Percentiles rank a stretch among this genome's conserved stretches.
Conservation (phyloP, 1,140 invertebrate genomes). For the Pectinophora gossypiella region DNA sequence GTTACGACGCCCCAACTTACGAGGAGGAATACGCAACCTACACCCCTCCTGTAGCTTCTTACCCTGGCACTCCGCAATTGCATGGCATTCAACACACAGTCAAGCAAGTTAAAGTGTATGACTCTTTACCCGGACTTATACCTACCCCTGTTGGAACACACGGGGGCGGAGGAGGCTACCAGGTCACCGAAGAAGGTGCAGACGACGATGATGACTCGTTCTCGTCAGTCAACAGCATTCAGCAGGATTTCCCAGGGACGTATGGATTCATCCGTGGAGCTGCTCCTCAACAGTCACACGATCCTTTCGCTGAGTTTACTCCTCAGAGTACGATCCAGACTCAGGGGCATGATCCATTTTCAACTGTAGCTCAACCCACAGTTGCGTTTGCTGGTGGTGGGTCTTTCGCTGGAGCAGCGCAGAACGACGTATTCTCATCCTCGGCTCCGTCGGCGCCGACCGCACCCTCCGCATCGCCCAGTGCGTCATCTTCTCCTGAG, state of each 20-base stretch:
- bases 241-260: conserved; percentile 43
- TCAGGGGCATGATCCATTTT: conserved; percentile 29
- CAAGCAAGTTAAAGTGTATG: conserved; percentile 61
- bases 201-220: conserved; percentile 59
- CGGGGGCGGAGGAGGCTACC: conserved; percentile 38
- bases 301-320: conserved; percentile 32
- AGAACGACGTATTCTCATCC: conserved; percentile 27
- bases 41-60: conserved; percentile 35
- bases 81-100: conserved; percentile 53
- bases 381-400: conserved; percentile 32
- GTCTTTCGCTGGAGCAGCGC: conserved; percentile 26
- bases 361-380: conserved; percentile 26
- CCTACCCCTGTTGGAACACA: conserved; percentile 12
- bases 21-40: conserved; percentile 42
- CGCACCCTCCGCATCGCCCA: too few species aligned
- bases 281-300: conserved; percentile 25
- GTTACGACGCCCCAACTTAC: conserved; percentile 32
- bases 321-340: not conserved
- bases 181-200: conserved; percentile 61
- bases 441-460: conserved; percentile 15
- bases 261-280: conserved; percentile 42
- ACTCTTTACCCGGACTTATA: conserved; percentile 48
- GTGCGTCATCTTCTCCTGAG: conserved; percentile 23
- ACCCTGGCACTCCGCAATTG: conserved; percentile 32
- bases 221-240: conserved; percentile 42